These are phyloP conservation scores for Polydesmus complanatus DNA, from an alignment of 2,888 invertebrate genomes.

Conservation along the genomic window DNA sequence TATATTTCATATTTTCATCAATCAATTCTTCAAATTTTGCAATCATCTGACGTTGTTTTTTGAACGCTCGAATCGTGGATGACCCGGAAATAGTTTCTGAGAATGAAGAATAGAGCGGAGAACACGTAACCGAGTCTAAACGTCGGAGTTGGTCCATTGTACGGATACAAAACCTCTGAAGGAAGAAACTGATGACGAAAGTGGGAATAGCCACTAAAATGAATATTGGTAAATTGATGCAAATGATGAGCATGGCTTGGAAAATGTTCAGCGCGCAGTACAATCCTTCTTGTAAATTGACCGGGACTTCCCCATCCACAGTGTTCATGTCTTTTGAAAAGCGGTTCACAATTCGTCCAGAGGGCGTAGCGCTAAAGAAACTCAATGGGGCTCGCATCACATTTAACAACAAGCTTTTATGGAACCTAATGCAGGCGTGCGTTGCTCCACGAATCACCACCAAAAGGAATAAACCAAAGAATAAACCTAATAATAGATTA, in stretches of 20 bases:
- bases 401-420: no score
- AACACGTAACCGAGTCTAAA: conserved; percentile 80
- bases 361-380: no score
- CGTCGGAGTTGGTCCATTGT: conserved; percentile 87
- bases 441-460: no score
- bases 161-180: conserved; percentile 78
- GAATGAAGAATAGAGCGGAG: conserved; percentile 94
- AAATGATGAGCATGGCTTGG: conserved; percentile 4
- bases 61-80: conserved; percentile 72
- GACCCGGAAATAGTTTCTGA: conserved; percentile 75
- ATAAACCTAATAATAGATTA: no score
- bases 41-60: conserved; percentile 66
- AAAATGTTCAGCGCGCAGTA: not conserved
- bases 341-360: no score
- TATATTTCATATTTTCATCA: conserved; percentile 51
- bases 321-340: conserved; percentile 5
- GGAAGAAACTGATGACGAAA: conserved; percentile 21
- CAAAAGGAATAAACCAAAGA: no score
- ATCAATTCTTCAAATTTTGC: conserved; percentile 77
- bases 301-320: not conserved
- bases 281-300: conserved; percentile 1
- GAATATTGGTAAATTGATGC: conserved; percentile 2
- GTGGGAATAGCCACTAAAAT: conserved; percentile 18
- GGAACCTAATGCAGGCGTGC: no score
- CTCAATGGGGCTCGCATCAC: no score